Percentiles rank a stretch among this genome's conserved stretches.
These are phyloP conservation scores for Xiphorhynchus erythropygius DNA, from an alignment of 2,797 vertebrate genomes.

Conservation along the genomic window DNA sequence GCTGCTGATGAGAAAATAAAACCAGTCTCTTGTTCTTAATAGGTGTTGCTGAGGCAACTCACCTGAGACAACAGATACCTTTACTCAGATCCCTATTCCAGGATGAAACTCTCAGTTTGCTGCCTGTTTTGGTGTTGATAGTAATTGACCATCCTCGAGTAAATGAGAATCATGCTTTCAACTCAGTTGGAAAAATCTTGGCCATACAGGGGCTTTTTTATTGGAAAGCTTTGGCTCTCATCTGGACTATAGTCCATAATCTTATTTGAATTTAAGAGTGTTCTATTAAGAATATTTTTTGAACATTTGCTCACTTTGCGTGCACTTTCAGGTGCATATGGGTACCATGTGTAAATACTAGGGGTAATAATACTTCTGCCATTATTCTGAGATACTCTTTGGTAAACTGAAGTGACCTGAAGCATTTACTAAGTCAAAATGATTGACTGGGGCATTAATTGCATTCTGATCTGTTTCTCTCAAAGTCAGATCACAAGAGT, in stretches of 20 bases:
- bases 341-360: neutral
- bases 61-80: neutral
- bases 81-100: neutral
- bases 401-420: neutral
- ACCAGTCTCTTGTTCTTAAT: neutral
- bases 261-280: neutral
- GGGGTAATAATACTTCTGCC: neutral
- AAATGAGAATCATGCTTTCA: neutral
- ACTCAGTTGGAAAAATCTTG: neutral
- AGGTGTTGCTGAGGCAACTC: neutral
- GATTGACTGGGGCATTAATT: neutral
- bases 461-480: neutral
- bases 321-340: neutral
- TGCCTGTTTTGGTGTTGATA: neutral
- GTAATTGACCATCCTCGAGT: neutral
- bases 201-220: neutral
- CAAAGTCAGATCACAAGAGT: neutral
- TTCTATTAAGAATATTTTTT: neutral
- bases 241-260: neutral
- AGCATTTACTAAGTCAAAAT: neutral
- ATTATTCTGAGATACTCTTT: neutral
- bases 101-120: neutral
- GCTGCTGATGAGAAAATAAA: neutral
- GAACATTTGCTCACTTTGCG: neutral
- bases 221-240: neutral